Evolutionary conservation across 2,113 vertebrate genomes (phyloP).

Genomic region (Microcebus tavaratra): DNA sequence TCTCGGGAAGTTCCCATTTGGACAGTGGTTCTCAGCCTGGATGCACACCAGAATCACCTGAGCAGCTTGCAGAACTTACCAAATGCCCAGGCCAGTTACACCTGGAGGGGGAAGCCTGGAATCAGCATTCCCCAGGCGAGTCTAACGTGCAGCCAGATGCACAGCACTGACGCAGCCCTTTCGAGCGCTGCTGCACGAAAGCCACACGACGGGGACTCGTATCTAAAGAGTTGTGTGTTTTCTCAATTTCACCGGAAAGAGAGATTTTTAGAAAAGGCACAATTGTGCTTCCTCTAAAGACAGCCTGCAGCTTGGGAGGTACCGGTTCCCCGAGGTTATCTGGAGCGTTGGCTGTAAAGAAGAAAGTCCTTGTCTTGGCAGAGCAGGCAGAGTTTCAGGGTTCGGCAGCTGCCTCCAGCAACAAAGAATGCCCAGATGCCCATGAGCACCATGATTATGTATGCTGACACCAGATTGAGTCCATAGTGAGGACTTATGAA

Average conservation of each 20-base stretch:
- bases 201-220: not conserved
- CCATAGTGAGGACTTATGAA: slow-evolving; percentile 87
- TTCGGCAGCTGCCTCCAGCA: slow-evolving; percentile 87
- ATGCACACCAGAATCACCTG: not conserved
- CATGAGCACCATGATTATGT: slow-evolving; percentile 84
- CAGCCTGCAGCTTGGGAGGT: not conserved
- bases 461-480: slow-evolving; percentile 84
- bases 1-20: not conserved
- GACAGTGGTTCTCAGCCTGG: not conserved
- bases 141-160: not conserved
- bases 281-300: slow-evolving; percentile 59
- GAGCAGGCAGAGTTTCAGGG: slow-evolving; percentile 88
- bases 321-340: slow-evolving; percentile 78
- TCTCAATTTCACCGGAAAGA: slow-evolving; percentile 20
- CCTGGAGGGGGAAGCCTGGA: not conserved
- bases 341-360: slow-evolving; percentile 86
- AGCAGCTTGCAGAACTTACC: slow-evolving; percentile 1
- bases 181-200: slow-evolving; percentile 31
- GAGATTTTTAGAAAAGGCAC: slow-evolving; percentile 60
- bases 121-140: not conserved
- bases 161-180: not conserved
- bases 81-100: not conserved
- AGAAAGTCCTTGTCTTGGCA: slow-evolving; percentile 90
- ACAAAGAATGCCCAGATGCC: slow-evolving; percentile 87
- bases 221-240: not conserved